Evolutionary conservation across 2,888 invertebrate genomes (phyloP).

Genomic region (Drosophila austrosaltans): DNA sequence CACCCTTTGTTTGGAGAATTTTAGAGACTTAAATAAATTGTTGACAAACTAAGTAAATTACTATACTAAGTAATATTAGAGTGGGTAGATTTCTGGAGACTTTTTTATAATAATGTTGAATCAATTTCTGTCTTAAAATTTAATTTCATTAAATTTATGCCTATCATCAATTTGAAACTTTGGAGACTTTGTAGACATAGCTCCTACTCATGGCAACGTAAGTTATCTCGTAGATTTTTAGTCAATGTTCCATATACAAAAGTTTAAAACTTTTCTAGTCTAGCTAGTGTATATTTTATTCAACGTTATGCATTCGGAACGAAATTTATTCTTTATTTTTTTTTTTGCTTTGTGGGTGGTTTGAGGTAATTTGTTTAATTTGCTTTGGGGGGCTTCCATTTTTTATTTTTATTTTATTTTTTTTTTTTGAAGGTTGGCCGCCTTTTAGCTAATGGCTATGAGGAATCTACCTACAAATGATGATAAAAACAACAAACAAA

Average conservation of each 20-base stretch:
- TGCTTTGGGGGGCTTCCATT: conserved; percentile 56
- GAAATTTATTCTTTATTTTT: not conserved
- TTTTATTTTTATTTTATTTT: conserved; percentile 36
- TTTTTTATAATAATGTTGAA: too few species aligned
- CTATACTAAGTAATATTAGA: too few species aligned
- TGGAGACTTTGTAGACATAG: not conserved
- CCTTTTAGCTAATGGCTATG: conserved; percentile 71
- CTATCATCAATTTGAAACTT: too few species aligned
- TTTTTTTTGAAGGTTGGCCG: conserved; percentile 66
- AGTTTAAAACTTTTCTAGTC: too few species aligned
- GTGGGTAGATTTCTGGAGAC: too few species aligned
- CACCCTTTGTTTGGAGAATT: not conserved
- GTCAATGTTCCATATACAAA: too few species aligned
- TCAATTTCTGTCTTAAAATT: not conserved
- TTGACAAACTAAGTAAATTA: too few species aligned
- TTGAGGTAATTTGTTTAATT: conserved; percentile 75
- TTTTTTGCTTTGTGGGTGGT: conserved; percentile 23
- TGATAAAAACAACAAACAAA: conserved; percentile 31
- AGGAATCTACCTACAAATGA: conserved; percentile 48
- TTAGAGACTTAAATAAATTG: not conserved
- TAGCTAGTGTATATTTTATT: not conserved
- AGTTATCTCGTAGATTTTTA: too few species aligned
- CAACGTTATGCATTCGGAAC: not conserved
- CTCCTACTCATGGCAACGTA: not conserved
- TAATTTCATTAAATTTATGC: too few species aligned